A percentile compares a stretch with the other conserved stretches of the same genome.
Evolutionary conservation across 2,797 vertebrate genomes (phyloP).

Genomic region (Lepus oiostolus): DNA sequence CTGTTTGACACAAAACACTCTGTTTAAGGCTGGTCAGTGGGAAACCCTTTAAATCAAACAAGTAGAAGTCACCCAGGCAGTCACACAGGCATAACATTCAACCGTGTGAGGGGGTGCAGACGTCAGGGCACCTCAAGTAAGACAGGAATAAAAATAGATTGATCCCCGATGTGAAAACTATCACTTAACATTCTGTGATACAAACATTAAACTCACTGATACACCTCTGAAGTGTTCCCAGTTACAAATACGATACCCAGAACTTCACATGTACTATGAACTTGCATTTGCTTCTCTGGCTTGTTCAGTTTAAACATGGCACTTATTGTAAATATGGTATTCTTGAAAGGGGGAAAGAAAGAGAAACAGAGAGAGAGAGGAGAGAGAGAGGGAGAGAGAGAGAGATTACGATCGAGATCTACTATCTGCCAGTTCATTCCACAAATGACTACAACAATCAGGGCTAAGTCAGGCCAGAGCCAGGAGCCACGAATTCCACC

Average conservation of each 20-base stretch:
- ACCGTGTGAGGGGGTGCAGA: not conserved
- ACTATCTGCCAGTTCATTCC: too few relatives aligned
- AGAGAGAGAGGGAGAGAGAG: too few relatives aligned
- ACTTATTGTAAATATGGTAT: not conserved
- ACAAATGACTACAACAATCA: too few relatives aligned
- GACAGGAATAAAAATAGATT: not conserved
- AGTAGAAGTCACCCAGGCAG: not conserved
- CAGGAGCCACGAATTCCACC: too few relatives aligned
- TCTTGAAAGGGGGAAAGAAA: not conserved
- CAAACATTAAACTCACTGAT: not conserved
- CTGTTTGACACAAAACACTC: slow-evolving; percentile 4
- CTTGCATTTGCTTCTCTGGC: not conserved
- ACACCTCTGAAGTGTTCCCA: not conserved
- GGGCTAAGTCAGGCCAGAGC: too few relatives aligned
- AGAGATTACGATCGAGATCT: too few relatives aligned
- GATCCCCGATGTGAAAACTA: not conserved
- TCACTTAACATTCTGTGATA: not conserved
- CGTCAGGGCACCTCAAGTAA: not conserved
- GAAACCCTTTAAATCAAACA: not conserved
- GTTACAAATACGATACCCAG: not conserved
- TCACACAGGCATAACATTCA: not conserved
- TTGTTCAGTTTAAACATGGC: not conserved
- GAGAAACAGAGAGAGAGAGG: too few relatives aligned
- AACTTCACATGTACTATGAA: not conserved
- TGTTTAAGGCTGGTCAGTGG: not conserved